phyloP scores from a whole-genome alignment of 2,113 vertebrate species.

The Felis catus region DNA sequence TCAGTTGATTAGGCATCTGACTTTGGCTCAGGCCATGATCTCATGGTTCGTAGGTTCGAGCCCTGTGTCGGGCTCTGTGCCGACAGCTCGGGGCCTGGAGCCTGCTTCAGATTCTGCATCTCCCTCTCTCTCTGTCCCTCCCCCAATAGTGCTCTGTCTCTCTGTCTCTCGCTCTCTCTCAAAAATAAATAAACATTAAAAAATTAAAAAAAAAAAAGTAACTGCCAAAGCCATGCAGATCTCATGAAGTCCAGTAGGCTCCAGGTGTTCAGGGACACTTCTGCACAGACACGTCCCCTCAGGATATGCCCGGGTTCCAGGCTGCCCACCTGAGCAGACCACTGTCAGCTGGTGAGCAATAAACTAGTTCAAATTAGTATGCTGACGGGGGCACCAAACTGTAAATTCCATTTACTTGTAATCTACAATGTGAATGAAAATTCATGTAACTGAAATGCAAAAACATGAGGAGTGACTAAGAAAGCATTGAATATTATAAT shows the following conservation, averaged over 20 bases:
- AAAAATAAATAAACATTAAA: too few relatives aligned
- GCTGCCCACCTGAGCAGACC: neutral
- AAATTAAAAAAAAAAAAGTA: too few relatives aligned
- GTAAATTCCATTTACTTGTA: constrained; percentile 19
- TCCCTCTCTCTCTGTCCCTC: too few relatives aligned
- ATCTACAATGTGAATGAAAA: constrained; percentile 38
- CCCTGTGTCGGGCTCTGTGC: too few relatives aligned
- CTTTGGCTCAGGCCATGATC: too few relatives aligned
- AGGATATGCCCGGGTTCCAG: neutral
- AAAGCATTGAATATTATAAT: neutral
- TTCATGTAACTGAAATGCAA: constrained; percentile 43
- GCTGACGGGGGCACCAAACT: neutral
- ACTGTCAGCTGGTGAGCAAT: neutral
- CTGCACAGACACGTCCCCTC: too few relatives aligned
- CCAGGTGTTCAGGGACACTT: neutral
- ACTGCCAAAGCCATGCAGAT: neutral
- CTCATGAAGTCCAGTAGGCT: neutral
- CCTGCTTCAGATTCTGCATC: too few relatives aligned
- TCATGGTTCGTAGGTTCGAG: too few relatives aligned
- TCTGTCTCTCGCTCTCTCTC: too few relatives aligned
- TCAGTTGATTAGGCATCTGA: too few relatives aligned
- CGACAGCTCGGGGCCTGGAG: too few relatives aligned
- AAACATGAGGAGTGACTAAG: neutral
- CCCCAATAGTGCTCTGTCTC: too few relatives aligned
- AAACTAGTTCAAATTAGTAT: neutral